phyloP scores from a whole-genome alignment of 2,797 vertebrate species.

The Trichosurus vulpecula region DNA sequence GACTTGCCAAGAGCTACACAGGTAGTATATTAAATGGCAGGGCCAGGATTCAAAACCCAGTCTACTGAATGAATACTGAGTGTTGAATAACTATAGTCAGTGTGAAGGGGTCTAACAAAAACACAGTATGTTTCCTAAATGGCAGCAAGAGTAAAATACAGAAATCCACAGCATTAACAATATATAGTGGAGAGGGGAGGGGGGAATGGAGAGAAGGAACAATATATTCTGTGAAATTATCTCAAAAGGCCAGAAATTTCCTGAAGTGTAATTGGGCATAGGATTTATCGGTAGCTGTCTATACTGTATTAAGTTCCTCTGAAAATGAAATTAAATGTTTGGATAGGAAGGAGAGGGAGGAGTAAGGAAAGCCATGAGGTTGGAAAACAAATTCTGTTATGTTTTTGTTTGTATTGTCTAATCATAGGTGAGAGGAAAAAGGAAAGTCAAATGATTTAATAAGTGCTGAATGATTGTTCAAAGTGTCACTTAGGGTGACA shows the following conservation, averaged over 20 bases:
- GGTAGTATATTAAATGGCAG: background rate
- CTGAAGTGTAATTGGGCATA: background rate
- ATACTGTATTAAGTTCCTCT: background rate
- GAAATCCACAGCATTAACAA: background rate
- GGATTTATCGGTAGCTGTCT: background rate
- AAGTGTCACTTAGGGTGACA: background rate
- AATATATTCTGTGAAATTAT: background rate
- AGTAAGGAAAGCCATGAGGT: background rate
- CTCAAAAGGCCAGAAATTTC: slow-evolving; percentile 20
- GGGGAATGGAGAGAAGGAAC: background rate
- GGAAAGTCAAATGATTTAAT: slow-evolving; percentile 11
- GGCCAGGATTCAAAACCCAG: background rate
- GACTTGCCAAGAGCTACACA: background rate
- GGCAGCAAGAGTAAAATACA: slow-evolving; percentile 23
- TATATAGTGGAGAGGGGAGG: background rate
- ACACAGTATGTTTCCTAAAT: slow-evolving; percentile 9
- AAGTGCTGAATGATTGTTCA: background rate
- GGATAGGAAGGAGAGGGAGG: background rate
- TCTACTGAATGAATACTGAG: background rate
- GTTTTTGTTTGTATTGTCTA: background rate
- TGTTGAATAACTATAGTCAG: background rate
- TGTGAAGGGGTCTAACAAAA: slow-evolving; percentile 45
- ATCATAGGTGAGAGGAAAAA: slow-evolving; percentile 20
- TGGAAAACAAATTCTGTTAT: background rate
- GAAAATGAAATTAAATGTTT: background rate